Evolutionary conservation across 2,888 invertebrate species (phyloP), one percentile per base, ranked within the genome.

Genomic region (Macaria notata): DNA sequence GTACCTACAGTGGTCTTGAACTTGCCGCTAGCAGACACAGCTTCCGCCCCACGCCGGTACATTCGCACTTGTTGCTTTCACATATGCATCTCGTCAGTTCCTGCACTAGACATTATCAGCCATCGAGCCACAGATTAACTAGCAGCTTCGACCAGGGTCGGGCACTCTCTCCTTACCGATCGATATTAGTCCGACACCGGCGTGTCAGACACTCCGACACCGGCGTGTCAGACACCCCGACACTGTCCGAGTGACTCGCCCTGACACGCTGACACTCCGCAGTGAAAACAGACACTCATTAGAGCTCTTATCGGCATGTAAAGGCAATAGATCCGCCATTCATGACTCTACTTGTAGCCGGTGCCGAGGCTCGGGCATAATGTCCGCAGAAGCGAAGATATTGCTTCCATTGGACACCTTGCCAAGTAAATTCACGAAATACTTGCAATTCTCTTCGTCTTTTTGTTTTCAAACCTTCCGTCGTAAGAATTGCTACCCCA

Each of bases 31-130:
- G 54, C 39, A 38, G 58, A 38, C 47, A 42, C 46, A 38, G 70
- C 73, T 81, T 79, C 78, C 77, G 77, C 68, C 72, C 67, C 38
- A 49, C 46, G 52, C 58, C 58, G 58, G 56, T 61, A 75, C 73
- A 80, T 76, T 77, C 75, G 78, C 86, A 85, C 83, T 83, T 84
- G 83, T 75, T 76, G 79, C 89, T 89, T 87, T 88, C 86, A 81
- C 86, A 74, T 82, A 75, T 77, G 72, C 73, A 71, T 63, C 71
- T 73, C 72, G 74, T 76, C 71, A 80, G 66, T 76, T 71, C 72
- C 73, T 68, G 70, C 53, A 61, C 71, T 72, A 75, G 83, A 84
- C 83, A 76, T 81, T 87, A 88, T 87, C 86, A 66, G 69, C 59
- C 74, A 85, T 86, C 83, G 70, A 69, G 75, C 71, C 65, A 68